Percentiles rank a stretch among this genome's conserved stretches.
phyloP scores from a whole-genome alignment of 2,113 vertebrate genomes.

The Cyrtonyx montezumae region DNA sequence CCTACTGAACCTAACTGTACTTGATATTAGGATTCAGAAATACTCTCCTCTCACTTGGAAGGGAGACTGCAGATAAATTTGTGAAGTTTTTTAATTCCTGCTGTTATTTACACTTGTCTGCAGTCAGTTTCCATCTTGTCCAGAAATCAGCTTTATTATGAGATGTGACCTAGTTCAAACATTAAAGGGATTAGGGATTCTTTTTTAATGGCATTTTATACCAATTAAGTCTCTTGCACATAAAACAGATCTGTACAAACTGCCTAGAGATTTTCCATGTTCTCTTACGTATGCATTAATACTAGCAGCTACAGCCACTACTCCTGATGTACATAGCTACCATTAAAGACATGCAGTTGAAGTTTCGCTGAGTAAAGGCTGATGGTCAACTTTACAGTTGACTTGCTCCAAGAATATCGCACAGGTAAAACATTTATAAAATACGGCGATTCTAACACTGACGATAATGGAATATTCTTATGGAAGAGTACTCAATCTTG shows the following conservation, averaged over 20 bases:
- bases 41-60: not conserved
- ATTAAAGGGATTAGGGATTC: not conserved
- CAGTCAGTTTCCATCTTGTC: not conserved
- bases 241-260: not conserved
- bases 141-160: not conserved
- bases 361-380: not conserved
- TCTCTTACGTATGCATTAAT: not conserved
- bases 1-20: not conserved
- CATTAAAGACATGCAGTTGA: not conserved
- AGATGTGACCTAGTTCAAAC: not conserved
- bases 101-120: not conserved
- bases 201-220: not conserved
- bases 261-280: not conserved
- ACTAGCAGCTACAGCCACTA: not conserved
- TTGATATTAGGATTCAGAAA: not conserved
- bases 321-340: not conserved
- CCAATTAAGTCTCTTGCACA: not conserved
- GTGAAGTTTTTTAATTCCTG: not conserved
- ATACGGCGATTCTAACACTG: not conserved
- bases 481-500: rapidly evolving
- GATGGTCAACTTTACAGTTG: not conserved
- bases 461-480: not conserved
- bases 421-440: not conserved
- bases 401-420: too few relatives aligned
- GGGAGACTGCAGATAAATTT: not conserved